Base-by-base conservation (phyloP, 1,140 invertebrate species). In the Bombus pyrosoma region DNA sequence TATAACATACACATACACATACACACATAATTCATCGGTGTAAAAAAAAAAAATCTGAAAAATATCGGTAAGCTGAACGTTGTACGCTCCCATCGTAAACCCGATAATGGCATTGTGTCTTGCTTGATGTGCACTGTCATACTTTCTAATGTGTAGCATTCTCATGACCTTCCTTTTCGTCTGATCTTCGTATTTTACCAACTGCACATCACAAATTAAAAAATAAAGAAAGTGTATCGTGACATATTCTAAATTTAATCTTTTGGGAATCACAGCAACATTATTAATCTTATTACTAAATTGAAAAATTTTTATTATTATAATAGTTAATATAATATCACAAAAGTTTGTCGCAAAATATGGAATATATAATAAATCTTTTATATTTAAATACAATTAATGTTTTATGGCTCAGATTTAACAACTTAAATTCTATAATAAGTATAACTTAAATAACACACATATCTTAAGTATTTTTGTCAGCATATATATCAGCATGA, bases 131-230 rank as follows among this genome's bases (percentile, higher is more conserved):
- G 18, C 28, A 34, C 32, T 53, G 32, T n/a, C 43, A 43, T 75
- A 75, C 73, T 57, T 75, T 75, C 73, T 53, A 75, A 75, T 75
- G 73, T 75, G 15, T 75, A 75, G 22, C 47, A 13, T 75, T 53
- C 73, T 75, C 73, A 75, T 53, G 43, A 53, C 73, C 73, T 75
- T 75, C 9, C 43, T 37, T 59, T n/a, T 76, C n/a, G 34, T 81
- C 43, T 71, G 1, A 22, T 71, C 32, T 41, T 6, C 53, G 43
- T 37, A 18, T 57, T 32, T 53, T 43, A 41, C 28, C 5, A 43
- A 34, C 41, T 12, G 2, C 10, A 57, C 43, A 57, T 57, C n/a
- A 37, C 25, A 47, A 28, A 75, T 5, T 15, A 28, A 53, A 57
- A 57, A 75, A 57, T 15, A 32, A 32, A 25, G 10, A 74, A 75